phyloP scores from a whole-genome alignment of 2,797 vertebrate genomes.

The Anableps anableps region DNA sequence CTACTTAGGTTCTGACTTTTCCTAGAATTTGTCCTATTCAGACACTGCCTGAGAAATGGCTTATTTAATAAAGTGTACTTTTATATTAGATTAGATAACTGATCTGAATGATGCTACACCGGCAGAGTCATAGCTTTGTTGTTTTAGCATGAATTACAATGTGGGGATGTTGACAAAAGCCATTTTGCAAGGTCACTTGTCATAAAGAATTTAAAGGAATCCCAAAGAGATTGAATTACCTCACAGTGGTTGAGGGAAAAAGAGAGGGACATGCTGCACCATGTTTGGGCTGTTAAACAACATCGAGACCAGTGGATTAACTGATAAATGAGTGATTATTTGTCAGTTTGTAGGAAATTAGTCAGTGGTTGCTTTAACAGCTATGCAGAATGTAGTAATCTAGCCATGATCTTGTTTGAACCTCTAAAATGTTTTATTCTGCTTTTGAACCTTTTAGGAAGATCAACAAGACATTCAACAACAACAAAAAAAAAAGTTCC shows the following conservation, averaged over 20 bases:
- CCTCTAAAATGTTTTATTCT: not conserved
- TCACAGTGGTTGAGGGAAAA: conserved; percentile 7
- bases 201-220: conserved; percentile 65
- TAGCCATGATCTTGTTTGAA: not conserved
- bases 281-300: conserved; percentile 15
- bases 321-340: conserved; percentile 8
- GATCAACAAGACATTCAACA: not conserved
- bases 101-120: conserved; percentile 62
- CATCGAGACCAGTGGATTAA: not conserved
- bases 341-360: conserved; percentile 4
- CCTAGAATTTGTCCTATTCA: conserved; percentile 42
- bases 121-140: conserved; percentile 48
- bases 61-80: conserved; percentile 69
- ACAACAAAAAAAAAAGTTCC: no score
- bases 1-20: conserved; percentile 36
- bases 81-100: conserved; percentile 64
- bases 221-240: conserved; percentile 62
- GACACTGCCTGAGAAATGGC: conserved; percentile 48
- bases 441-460: not conserved
- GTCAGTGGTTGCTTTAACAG: conserved; percentile 1
- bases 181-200: conserved; percentile 75
- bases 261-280: not conserved
- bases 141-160: conserved; percentile 67
- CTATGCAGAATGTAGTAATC: not conserved
- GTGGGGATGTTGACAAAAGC: conserved; percentile 69